These are phyloP conservation scores for Lerema accius DNA, from an alignment of 1,140 invertebrate genomes.

Conservation along the genomic window DNA sequence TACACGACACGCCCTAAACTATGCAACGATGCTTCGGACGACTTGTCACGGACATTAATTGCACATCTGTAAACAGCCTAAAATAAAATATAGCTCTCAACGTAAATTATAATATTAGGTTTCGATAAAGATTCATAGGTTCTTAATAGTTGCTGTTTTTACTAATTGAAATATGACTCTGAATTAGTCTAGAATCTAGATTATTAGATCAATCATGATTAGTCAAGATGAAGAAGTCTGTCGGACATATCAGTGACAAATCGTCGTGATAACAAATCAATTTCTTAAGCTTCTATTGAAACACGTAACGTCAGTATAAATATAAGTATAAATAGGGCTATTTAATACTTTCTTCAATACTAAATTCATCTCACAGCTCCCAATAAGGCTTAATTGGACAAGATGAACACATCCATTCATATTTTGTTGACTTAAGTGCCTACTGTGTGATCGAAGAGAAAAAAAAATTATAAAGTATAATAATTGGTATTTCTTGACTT, in stretches of 20 bases:
- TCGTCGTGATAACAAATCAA: conserved; percentile 8
- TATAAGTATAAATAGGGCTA: conserved; percentile 37
- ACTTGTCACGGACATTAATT: conserved; percentile 15
- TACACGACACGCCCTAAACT: conserved; percentile 26
- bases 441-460: conserved; percentile 6
- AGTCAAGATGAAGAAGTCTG: neutral
- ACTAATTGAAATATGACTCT: no score
- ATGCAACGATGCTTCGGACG: conserved; percentile 11
- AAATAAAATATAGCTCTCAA: no score
- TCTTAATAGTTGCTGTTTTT: no score
- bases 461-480: neutral
- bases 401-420: conserved; percentile 61
- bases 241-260: conserved; percentile 12
- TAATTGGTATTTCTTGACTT: no score
- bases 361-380: conserved; percentile 76
- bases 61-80: neutral
- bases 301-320: conserved; percentile 24
- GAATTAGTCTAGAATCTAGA: no score
- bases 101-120: no score
- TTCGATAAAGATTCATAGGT: no score
- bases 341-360: conserved; percentile 59
- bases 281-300: conserved; percentile 19
- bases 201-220: neutral
- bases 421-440: conserved; percentile 28
- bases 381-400: conserved; percentile 70